Base-by-base conservation (phyloP, 1,140 invertebrate species). In the Heliconius hewitsoni region DNA sequence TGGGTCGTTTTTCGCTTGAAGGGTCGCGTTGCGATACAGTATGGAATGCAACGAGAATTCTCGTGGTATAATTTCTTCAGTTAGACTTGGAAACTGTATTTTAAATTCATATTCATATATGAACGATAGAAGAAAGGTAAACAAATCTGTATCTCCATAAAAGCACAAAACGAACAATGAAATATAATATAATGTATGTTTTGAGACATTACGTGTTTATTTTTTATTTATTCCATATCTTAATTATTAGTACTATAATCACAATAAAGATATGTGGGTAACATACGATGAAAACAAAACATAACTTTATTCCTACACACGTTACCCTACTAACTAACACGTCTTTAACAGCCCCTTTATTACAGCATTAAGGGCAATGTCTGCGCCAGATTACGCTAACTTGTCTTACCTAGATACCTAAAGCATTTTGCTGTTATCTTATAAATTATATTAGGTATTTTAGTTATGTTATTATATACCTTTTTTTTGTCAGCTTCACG, bases 11-110 rank as follows among this genome's bases (percentile, higher is more conserved):
- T 27, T 66, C 60, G 27, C 27, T 9, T 66, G 27, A 30, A 66
- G 60, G 60, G 60, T 66, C 60, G 60, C 60, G 11, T 66, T 66
- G 60, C 60, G 60, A 66, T 66, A 30, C 60, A 66, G 60, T 30
- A 30, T 66, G 60, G 60, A 66, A 66, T 66, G 60, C 60, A 66
- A 30, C 11, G 60, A 5, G 4, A 3, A 30, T 30, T 66, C 60
- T 66, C 27, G 13, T 30, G 60, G 60, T 30, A 66, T 66, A 66
- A 27, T 66, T 13, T 30, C 60, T 66, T 23, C 3, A 57, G n/a
- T 23, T 23, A 23, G 55, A 57, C 55, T 57, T 57, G 60, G 60
- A 66, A 66, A 66, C 5, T 66, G 27, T 66, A 30, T 66, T 66
- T 30, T 57, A 57, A 57, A 57, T 57, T 8, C 9, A 57, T 57